phyloP scores from a whole-genome alignment of 1,140 invertebrate genomes.

The Drosophila bocki region DNA sequence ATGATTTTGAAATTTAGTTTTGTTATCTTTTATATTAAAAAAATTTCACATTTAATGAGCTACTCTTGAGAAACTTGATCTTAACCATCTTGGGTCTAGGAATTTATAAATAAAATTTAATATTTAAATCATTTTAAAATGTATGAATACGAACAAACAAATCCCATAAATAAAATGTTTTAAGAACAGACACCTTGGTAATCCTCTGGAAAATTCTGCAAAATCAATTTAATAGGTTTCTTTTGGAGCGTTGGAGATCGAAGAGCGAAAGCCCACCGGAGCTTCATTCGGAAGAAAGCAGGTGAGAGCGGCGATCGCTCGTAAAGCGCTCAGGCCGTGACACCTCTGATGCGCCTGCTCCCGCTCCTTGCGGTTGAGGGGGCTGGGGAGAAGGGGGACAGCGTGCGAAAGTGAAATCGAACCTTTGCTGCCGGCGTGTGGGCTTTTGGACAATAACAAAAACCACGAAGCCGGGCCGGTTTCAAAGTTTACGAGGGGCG shows the following conservation, averaged over 20 bases:
- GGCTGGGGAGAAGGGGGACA: conserved; percentile 45
- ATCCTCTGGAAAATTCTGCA: conserved; percentile 20
- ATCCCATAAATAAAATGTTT: not conserved
- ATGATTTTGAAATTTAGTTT: not conserved
- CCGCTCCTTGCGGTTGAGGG: conserved; percentile 4
- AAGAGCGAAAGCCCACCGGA: conserved; percentile 42
- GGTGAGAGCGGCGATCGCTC: conserved; percentile 50
- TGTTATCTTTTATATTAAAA: too few species aligned
- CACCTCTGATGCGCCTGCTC: conserved; percentile 43
- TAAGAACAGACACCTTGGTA: not conserved
- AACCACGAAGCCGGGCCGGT: conserved; percentile 60
- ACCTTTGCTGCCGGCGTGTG: conserved; percentile 81
- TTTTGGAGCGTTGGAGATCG: conserved; percentile 23
- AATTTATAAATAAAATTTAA: not conserved
- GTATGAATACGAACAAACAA: not conserved
- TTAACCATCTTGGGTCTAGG: not conserved
- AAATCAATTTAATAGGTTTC: conserved; percentile 11
- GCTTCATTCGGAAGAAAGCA: conserved; percentile 67
- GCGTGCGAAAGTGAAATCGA: conserved; percentile 83
- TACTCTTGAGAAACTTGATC: too few species aligned
- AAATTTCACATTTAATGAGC: too few species aligned
- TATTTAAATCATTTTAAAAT: not conserved
- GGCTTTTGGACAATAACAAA: conserved; percentile 58
- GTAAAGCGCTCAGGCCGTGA: conserved; percentile 55
- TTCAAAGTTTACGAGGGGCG: conserved; percentile 64